Conservation (phyloP, 2,888 invertebrate species). For the Drosophila lacicola region DNA sequence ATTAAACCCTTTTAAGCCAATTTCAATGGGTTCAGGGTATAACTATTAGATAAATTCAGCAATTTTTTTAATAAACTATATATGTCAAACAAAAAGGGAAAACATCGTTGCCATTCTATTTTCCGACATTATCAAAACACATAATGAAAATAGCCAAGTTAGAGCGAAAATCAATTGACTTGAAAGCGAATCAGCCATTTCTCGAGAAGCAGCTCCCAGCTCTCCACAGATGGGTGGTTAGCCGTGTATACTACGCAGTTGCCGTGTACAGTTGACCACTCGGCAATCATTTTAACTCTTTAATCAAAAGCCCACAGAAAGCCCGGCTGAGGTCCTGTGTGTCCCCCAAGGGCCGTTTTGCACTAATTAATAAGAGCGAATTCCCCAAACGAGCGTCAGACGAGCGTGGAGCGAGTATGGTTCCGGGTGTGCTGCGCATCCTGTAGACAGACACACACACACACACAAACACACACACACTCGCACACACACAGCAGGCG, state of each 20-base stretch:
- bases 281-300: conserved; percentile 63
- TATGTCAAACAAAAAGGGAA: too few relatives aligned
- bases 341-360: conserved; percentile 79
- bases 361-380: conserved; percentile 80
- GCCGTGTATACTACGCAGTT: conserved; percentile 11
- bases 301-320: conserved; percentile 69
- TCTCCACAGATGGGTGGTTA: background rate
- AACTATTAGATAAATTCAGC: too few relatives aligned
- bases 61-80: too few relatives aligned
- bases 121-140: too few relatives aligned
- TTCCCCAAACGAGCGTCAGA: conserved; percentile 62
- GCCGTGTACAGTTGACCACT: conserved; percentile 63
- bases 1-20: too few relatives aligned
- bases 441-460: conserved; percentile 31
- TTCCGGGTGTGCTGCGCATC: conserved; percentile 45
- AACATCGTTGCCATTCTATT: too few relatives aligned
- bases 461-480: conserved; percentile 3
- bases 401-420: conserved; percentile 34
- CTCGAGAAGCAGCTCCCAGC: too few relatives aligned
- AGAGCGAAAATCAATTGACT: too few relatives aligned
- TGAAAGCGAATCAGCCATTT: too few relatives aligned
- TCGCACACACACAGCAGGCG: conserved; percentile 7
- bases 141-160: too few relatives aligned
- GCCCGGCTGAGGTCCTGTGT: conserved; percentile 47
- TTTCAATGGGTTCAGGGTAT: too few relatives aligned